Percentiles rank a stretch among this genome's conserved stretches.
These are phyloP conservation scores for Mallateleia sp. DNA, from an alignment of 2,888 invertebrate genomes.

Conservation along the genomic window DNA sequence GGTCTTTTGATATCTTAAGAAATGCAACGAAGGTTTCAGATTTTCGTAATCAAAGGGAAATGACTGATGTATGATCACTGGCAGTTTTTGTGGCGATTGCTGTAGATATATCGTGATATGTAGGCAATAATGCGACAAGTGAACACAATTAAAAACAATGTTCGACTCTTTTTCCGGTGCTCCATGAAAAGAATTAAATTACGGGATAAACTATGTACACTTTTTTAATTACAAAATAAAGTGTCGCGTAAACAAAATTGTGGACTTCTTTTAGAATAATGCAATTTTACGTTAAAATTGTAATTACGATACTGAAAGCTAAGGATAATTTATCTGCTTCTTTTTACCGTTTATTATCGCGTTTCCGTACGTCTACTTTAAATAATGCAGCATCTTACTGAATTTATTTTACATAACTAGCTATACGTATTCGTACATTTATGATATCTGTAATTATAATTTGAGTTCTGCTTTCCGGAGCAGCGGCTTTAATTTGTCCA, in stretches of 20 bases:
- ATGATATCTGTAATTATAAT: conserved; percentile 10
- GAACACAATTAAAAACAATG: neutral
- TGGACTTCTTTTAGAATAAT: neutral
- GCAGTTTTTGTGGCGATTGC: conserved; percentile 29
- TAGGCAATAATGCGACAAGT: conserved; percentile 8
- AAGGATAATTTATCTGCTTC: neutral
- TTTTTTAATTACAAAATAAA: no score
- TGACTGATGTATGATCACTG: neutral
- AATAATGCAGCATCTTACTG: conserved; percentile 11
- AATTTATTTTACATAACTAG: neutral
- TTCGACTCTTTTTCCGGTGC: no score
- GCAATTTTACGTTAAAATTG: neutral
- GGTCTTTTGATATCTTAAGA: neutral
- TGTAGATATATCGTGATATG: conserved; percentile 43
- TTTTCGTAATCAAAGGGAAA: neutral
- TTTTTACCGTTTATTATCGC: neutral
- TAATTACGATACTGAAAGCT: neutral
- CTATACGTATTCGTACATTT: neutral
- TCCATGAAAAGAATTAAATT: no score
- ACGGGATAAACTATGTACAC: no score
- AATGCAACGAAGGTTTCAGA: neutral
- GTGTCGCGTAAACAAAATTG: no score
- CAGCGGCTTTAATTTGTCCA: neutral
- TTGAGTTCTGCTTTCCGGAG: neutral
- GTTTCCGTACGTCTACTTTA: neutral